phyloP scores from a whole-genome alignment of 2,888 invertebrate species.

The Microctonus hyperodae region DNA sequence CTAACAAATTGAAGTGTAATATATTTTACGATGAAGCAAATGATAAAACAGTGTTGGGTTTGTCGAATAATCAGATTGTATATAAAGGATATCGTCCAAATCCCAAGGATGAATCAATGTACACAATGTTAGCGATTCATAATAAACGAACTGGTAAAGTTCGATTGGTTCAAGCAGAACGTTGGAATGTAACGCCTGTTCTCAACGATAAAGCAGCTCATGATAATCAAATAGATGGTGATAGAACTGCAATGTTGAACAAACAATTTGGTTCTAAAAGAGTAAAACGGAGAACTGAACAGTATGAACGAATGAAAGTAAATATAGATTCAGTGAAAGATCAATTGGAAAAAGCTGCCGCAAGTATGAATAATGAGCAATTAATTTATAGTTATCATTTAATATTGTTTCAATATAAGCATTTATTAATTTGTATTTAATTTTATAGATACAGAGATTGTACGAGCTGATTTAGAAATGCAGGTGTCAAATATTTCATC shows the following conservation, averaged over 20 bases:
- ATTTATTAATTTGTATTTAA: conserved; percentile 8
- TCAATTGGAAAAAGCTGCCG: conserved; percentile 67
- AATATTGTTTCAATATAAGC: too few species aligned
- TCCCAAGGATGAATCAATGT: conserved; percentile 45
- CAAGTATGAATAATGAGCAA: conserved; percentile 54
- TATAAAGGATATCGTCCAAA: conserved; percentile 57
- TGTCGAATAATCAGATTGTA: conserved; percentile 55
- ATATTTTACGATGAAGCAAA: conserved; percentile 49
- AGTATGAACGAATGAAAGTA: conserved; percentile 68
- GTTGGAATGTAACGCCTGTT: conserved; percentile 56
- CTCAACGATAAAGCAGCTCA: conserved; percentile 41
- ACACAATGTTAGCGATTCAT: conserved; percentile 55
- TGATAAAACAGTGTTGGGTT: conserved; percentile 48
- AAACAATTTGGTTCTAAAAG: conserved; percentile 74
- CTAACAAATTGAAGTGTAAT: conserved; percentile 51
- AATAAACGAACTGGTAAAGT: conserved; percentile 58
- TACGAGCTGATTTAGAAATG: conserved; percentile 39
- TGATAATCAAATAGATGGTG: conserved; percentile 27
- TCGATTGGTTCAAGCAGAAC: conserved; percentile 54
- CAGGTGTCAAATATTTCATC: conserved; percentile 39
- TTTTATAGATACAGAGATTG: conserved; percentile 45
- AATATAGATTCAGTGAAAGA: conserved; percentile 68
- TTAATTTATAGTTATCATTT: not conserved
- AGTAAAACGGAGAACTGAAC: conserved; percentile 68
- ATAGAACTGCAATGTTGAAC: conserved; percentile 59